Conservation (phyloP, 2,888 invertebrate species). For the Meteorus cinctellus region DNA sequence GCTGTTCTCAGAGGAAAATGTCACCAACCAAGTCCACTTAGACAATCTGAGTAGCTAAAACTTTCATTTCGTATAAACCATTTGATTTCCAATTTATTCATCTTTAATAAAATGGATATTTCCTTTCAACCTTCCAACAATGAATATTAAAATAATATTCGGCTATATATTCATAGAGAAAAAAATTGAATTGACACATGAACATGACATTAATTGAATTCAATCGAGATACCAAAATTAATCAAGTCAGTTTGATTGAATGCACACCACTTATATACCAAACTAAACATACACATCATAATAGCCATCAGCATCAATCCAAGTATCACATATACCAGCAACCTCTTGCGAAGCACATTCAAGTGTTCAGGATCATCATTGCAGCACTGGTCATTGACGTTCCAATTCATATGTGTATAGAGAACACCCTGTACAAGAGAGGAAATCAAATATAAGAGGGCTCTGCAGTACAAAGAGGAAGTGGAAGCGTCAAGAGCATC, state of each 20-base stretch:
- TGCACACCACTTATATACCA: not conserved
- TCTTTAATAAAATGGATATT: too few species aligned
- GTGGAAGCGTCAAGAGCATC: not conserved
- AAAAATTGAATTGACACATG: not conserved
- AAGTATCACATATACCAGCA: not conserved
- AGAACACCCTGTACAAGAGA: not conserved
- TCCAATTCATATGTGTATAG: not conserved
- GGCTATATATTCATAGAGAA: not conserved
- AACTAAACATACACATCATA: constrained; percentile 1
- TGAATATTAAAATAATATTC: too few species aligned
- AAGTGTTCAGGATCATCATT: not conserved
- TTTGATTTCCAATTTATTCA: too few species aligned
- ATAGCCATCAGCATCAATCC: not conserved
- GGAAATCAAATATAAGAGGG: constrained; percentile 7
- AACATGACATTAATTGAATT: constrained; percentile 2
- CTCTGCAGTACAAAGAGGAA: not conserved
- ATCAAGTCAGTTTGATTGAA: constrained; percentile 3
- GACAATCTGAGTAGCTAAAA: too few species aligned
- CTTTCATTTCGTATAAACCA: too few species aligned
- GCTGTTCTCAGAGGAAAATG: too few species aligned
- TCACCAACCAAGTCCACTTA: too few species aligned
- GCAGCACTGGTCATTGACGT: constrained; percentile 1
- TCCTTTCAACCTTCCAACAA: too few species aligned
- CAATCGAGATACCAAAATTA: not conserved
- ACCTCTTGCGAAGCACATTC: not conserved